Conservation (phyloP, 2,797 vertebrate genomes). For the Gobionotothen gibberifrons region DNA sequence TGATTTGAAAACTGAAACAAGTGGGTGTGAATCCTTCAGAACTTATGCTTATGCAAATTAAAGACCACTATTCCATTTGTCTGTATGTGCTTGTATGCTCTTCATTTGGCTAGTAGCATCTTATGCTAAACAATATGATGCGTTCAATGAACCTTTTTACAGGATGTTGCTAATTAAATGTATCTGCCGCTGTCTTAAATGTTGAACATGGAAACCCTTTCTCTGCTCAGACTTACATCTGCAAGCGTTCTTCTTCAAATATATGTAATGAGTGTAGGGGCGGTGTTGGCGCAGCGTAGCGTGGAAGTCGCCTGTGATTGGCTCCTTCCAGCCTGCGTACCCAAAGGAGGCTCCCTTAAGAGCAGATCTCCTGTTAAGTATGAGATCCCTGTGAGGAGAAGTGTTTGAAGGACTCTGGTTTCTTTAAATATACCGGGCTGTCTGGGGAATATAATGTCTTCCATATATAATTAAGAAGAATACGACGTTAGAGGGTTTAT, state of each 20-base stretch:
- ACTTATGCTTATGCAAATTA: too few species aligned
- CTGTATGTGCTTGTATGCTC: neutral
- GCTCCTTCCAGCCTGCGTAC: slow-evolving; percentile 61
- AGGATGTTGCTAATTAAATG: slow-evolving; percentile 21
- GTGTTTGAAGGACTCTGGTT: slow-evolving; percentile 77
- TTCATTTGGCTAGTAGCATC: neutral
- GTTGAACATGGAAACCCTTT: slow-evolving; percentile 16
- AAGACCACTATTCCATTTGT: neutral
- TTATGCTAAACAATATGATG: neutral
- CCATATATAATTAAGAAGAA: slow-evolving; percentile 83
- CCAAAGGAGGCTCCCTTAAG: slow-evolving; percentile 79
- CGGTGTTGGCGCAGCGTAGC: slow-evolving; percentile 41
- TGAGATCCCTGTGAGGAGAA: slow-evolving; percentile 79
- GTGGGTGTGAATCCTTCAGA: neutral
- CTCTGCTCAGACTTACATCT: slow-evolving; percentile 44
- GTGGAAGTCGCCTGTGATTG: slow-evolving; percentile 54
- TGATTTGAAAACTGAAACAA: neutral
- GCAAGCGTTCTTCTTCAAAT: slow-evolving; percentile 58
- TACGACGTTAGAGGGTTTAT: slow-evolving; percentile 68
- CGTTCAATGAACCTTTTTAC: neutral
- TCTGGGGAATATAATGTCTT: slow-evolving; percentile 80
- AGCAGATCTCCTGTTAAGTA: slow-evolving; percentile 82
- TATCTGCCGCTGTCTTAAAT: slow-evolving; percentile 3
- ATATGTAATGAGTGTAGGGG: slow-evolving; percentile 59
- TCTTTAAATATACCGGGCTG: slow-evolving; percentile 78